Evolutionary conservation across 1,140 invertebrate genomes (phyloP).

Genomic region (Lasaia peninsularis): DNA sequence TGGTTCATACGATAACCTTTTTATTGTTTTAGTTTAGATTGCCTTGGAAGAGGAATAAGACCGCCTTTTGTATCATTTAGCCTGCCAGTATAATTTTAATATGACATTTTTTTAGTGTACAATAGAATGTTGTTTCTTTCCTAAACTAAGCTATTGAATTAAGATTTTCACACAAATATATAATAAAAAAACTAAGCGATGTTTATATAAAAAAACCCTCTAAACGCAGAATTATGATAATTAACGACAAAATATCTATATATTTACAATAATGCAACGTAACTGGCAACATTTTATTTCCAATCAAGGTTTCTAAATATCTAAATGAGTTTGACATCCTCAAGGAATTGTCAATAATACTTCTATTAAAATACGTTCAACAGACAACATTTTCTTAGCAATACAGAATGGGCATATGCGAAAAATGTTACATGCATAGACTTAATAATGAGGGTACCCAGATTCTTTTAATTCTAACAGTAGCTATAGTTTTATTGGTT

Average conservation of each 20-base stretch:
- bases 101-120: too few species aligned
- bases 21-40: too few species aligned
- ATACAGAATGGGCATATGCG: background rate
- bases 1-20: too few species aligned
- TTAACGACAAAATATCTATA: background rate
- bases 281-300: background rate
- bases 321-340: background rate
- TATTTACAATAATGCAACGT: constrained; percentile 9
- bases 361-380: constrained; percentile 47
- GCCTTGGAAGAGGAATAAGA: too few species aligned
- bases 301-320: background rate
- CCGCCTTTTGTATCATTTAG: too few species aligned
- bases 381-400: constrained; percentile 42
- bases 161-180: too few species aligned
- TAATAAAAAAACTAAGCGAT: too few species aligned
- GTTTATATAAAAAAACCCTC: too few species aligned
- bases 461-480: background rate
- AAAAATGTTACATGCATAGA: background rate
- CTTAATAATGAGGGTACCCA: constrained; percentile 5
- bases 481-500: background rate
- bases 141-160: too few species aligned
- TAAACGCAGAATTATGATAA: background rate
- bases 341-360: constrained; percentile 28
- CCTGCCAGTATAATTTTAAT: too few species aligned
- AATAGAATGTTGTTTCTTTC: too few species aligned